Evolutionary conservation across 2,888 invertebrate genomes (phyloP), one percentile per base, ranked within the genome.

Genomic region (Lampropteryx suffumata): DNA sequence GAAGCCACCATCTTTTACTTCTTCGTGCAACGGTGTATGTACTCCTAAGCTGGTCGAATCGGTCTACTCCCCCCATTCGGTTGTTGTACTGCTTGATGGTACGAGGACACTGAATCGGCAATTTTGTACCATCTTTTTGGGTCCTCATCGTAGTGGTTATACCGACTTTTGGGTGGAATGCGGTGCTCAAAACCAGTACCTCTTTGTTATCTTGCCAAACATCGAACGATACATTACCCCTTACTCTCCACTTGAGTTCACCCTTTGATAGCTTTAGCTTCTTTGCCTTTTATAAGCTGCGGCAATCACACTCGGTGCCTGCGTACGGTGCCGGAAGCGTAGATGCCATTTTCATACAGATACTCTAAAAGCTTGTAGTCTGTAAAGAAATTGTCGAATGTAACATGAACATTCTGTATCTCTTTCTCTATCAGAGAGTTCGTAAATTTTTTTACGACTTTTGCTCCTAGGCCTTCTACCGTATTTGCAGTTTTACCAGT

Each of bases 171-270:
- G 65, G 64, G 26, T 67, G 60, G 11, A 67, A 65, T 11, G 59
- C 64, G 35, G 48, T 69, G 27, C 42, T 59, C 50, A 66, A 12
- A 8, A 68, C 12, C 30, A 54, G 37, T 11, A 64, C 67, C 9
- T 55, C 40, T 40, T 50, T 62, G 11, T 26, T 64, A 24, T 65
- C 62, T 50, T 62, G 47, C 65, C 65, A 66, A 12, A 61, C 40
- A 5, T 50, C 45, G 48, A 61, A 62, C 29, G 57, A 55, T 34
- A 65, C 62, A 41, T 64, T 57, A 10, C 28, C 35, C 28, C 55
- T 56, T 7, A 59, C 57, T 51, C 62, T 51, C 58, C 62, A 63
- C 44, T 65, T 64, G 34, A 30, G 61, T 13, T 59, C 14, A 24
- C 57, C 55, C 40, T 52, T 59, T n/a, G 27, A 21, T 9, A 58